Conservation (phyloP, 2,113 vertebrate species). For the Grus americana region DNA sequence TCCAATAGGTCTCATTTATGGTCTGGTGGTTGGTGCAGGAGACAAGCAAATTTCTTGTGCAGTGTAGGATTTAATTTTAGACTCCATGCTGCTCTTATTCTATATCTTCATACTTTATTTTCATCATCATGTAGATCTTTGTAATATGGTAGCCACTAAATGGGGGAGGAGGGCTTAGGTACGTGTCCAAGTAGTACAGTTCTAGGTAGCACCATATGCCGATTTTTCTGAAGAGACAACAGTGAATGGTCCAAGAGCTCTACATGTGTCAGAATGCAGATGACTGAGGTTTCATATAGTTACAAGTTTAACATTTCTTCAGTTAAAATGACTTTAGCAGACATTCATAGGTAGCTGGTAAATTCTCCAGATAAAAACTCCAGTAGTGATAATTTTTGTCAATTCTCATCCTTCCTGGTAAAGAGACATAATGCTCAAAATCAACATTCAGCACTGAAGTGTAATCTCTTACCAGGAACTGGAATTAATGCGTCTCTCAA, state of each 20-base stretch:
- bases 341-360: background rate
- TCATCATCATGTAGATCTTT: background rate
- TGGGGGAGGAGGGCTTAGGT: background rate
- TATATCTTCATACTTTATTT: background rate
- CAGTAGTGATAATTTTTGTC: background rate
- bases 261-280: background rate
- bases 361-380: background rate
- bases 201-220: background rate
- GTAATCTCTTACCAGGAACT: background rate
- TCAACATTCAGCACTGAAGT: background rate
- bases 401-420: background rate
- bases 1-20: background rate
- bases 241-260: background rate
- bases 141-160: background rate
- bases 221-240: background rate
- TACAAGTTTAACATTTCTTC: background rate
- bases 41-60: background rate
- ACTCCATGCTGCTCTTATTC: background rate
- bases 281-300: background rate
- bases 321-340: background rate
- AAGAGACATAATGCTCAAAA: background rate
- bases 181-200: accelerated
- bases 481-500: background rate
- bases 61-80: background rate
- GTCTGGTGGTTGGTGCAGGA: background rate